These are phyloP conservation scores for Aquatica leii DNA, from an alignment of 2,888 invertebrate species.

Conservation along the genomic window DNA sequence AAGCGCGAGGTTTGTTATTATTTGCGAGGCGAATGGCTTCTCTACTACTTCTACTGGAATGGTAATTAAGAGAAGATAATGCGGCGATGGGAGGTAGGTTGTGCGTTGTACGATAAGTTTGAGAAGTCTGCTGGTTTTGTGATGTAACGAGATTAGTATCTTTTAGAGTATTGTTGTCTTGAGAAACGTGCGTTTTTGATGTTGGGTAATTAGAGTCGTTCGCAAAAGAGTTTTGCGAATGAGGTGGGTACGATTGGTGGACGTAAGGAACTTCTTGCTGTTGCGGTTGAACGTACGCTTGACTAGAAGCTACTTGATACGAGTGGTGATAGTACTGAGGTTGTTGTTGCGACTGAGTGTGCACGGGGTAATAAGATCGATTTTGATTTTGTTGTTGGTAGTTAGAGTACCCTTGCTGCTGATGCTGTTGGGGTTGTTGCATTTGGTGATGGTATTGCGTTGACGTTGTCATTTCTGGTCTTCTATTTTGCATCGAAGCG, in stretches of 20 bases:
- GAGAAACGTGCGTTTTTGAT: constrained; percentile 25
- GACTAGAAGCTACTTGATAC: constrained; percentile 33
- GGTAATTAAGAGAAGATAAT: constrained; percentile 60
- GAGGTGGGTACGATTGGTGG: constrained; percentile 24
- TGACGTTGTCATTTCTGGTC: constrained; percentile 37
- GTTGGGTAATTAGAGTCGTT: constrained; percentile 21
- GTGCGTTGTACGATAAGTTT: constrained; percentile 58
- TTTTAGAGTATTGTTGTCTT: constrained; percentile 26
- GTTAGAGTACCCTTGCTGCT: constrained; percentile 31
- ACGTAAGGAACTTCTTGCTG: constrained; percentile 33
- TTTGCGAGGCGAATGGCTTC: constrained; percentile 47
- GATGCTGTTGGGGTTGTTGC: constrained; percentile 34
- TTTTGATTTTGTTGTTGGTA: constrained; percentile 41
- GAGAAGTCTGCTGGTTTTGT: constrained; percentile 40
- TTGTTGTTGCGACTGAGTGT: constrained; percentile 42
- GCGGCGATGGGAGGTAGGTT: constrained; percentile 65
- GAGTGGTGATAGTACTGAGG: constrained; percentile 36
- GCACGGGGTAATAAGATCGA: constrained; percentile 47
- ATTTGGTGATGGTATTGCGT: constrained; percentile 50
- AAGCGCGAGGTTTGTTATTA: constrained; percentile 36
- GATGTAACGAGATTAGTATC: constrained; percentile 15
- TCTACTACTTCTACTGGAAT: constrained; percentile 58
- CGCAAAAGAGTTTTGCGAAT: constrained; percentile 31
- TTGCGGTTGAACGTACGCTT: constrained; percentile 29
- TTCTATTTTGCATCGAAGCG: constrained; percentile 21